These are phyloP conservation scores for Elegia similella DNA, from an alignment of 2,888 invertebrate genomes.

Conservation along the genomic window DNA sequence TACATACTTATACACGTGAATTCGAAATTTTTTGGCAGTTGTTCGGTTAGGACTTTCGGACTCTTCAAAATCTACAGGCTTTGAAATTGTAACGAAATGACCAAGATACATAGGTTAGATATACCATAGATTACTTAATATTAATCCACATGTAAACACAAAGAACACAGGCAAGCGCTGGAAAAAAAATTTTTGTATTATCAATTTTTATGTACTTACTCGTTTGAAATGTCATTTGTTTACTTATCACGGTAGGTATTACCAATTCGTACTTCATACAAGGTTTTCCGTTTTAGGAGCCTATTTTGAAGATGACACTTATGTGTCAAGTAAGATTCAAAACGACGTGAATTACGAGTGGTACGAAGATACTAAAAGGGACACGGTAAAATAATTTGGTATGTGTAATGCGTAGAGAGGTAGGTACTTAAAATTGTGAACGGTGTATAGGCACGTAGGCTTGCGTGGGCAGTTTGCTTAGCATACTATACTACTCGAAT, in stretches of 20 bases:
- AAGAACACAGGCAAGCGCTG: neutral
- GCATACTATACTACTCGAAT: constrained; percentile 23
- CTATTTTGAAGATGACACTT: constrained; percentile 10
- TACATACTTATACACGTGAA: no score
- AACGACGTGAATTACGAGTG: constrained; percentile 39
- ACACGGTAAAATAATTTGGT: constrained; percentile 35
- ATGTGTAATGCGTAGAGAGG: constrained; percentile 53
- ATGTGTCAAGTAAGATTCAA: constrained; percentile 6
- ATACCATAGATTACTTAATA: no score
- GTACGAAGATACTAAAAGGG: constrained; percentile 18
- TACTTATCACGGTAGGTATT: neutral
- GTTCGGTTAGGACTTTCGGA: no score
- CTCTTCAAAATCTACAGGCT: no score
- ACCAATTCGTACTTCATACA: constrained; percentile 4
- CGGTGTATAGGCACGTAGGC: constrained; percentile 57
- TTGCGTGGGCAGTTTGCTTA: constrained; percentile 55
- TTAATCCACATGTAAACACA: no score
- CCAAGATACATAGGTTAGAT: no score
- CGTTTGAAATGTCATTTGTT: no score
- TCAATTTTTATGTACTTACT: no score
- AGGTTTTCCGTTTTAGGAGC: constrained; percentile 3
- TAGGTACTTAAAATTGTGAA: constrained; percentile 38
- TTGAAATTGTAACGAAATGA: no score
- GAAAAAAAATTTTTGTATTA: neutral
- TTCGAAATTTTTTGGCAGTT: no score